Percentiles rank a stretch among this genome's conserved stretches.
These are phyloP conservation scores for Tapirus indicus DNA, from an alignment of 2,797 vertebrate species.

Conservation along the genomic window DNA sequence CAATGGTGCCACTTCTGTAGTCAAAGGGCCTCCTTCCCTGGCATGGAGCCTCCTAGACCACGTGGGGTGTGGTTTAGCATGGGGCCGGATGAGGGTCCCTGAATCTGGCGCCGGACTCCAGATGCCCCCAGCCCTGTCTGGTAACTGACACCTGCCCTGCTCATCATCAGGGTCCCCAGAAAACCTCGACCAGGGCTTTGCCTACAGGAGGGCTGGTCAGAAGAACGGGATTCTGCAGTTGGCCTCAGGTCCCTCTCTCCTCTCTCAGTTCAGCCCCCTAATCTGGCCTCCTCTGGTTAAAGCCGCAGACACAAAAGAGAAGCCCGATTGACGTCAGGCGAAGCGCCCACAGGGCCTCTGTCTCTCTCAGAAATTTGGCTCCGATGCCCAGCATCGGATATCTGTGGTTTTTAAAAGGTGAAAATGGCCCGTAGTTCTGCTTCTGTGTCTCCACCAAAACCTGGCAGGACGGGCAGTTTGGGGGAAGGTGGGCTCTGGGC, in stretches of 20 bases:
- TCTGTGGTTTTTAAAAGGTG: conserved; percentile 80
- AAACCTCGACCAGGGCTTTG: background rate
- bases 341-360: conserved; percentile 63
- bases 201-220: fast-evolving
- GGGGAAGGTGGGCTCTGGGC: background rate
- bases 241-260: background rate
- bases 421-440: conserved; percentile 42
- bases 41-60: fast-evolving
- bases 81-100: background rate
- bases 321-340: conserved; percentile 76
- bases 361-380: conserved; percentile 74
- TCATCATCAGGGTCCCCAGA: background rate
- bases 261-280: conserved; percentile 22
- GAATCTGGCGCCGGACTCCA: background rate
- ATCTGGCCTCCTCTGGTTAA: conserved; percentile 64
- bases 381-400: background rate
- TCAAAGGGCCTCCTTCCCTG: background rate
- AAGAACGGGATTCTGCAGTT: fast-evolving
- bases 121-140: background rate
- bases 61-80: too few relatives aligned
- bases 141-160: background rate
- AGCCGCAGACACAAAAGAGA: conserved; percentile 80
- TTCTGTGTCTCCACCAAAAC: conserved; percentile 56
- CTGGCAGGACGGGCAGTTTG: background rate
- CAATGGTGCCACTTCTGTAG: fast-evolving